Evolutionary conservation across 2,113 vertebrate genomes (phyloP), one percentile per base, ranked within the genome.

Genomic region (Apteryx mantelli): DNA sequence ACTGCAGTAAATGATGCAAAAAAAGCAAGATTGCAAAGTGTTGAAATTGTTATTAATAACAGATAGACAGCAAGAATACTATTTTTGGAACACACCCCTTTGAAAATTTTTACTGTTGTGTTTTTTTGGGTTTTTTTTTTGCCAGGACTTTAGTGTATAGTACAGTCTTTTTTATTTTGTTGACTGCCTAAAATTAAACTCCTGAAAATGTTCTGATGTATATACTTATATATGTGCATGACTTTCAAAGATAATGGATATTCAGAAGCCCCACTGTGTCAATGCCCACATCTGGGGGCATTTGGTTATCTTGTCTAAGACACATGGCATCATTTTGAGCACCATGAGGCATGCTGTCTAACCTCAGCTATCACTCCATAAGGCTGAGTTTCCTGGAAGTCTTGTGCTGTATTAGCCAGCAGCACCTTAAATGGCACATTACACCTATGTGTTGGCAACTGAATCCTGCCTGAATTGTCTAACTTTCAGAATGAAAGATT

Each of bases 1-100:
- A 92, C 81, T 91, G 90, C 82, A 96, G 82, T 40, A 98, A 98
- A 96, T 89, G 69, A 97, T 92, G 86, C 84, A 98, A 96, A 97
- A 95, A 98, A 95, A 89, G 81, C 38, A 70, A 93, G 55, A 88
- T 26, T 96, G 22, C 63, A 91, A 96, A 64, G 69, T 83, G n/a
- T 92, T 81, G n/a, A 68, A 13, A 38, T 36, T 70, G 38, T 32
- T 64, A 95, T 96, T 95, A 96, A 96, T 96, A 97, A 95, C 40
- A 97, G 25, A 42, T n/a, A 63, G 85, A 91, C 53, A 89, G 53
- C 18, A 89, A 88, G 64, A 83, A 88, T 74, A 79, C 18, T 89
- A 42, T 73, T 85, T 92, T 71, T 40, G 32, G 34, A 92, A 73
- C 13, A 66, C 14, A 61, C 4, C 12, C 18, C 50, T 36, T 80